phyloP scores from a whole-genome alignment of 1,140 invertebrate species.

The Trichonephila inaurata region DNA sequence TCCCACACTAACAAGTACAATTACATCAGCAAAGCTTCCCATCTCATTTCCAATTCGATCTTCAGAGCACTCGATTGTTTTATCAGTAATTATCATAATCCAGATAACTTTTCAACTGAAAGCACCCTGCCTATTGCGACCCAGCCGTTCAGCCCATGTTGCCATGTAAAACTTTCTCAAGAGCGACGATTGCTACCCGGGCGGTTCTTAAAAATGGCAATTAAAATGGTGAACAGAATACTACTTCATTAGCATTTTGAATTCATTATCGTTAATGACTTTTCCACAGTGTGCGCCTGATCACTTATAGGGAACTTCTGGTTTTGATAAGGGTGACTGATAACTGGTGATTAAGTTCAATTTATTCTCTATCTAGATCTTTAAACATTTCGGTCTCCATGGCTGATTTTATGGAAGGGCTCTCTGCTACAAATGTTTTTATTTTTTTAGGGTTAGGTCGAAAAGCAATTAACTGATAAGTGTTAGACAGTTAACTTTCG shows the following conservation, averaged over 20 bases:
- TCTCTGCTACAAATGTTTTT: neutral
- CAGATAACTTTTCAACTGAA: conserved; percentile 25
- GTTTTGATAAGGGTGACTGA: conserved; percentile 49
- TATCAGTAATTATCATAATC: conserved; percentile 49
- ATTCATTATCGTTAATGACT: conserved; percentile 63
- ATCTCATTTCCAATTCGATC: conserved; percentile 10
- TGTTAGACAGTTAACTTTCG: neutral
- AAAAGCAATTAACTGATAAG: neutral
- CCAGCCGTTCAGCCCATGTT: conserved; percentile 24
- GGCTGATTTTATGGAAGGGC: neutral
- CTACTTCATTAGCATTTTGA: conserved; percentile 55
- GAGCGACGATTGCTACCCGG: neutral
- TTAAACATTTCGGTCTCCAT: neutral
- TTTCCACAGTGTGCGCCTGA: conserved; percentile 22
- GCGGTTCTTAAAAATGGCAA: conserved; percentile 35
- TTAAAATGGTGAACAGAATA: conserved; percentile 33
- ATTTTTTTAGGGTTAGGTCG: neutral
- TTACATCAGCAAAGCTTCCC: neutral
- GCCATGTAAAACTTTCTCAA: conserved; percentile 38
- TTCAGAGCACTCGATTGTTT: neutral
- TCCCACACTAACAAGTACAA: neutral
- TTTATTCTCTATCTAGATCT: conserved; percentile 37
- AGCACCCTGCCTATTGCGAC: neutral
- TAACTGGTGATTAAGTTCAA: conserved; percentile 40
- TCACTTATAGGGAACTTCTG: conserved; percentile 39